Percentiles rank a stretch among this genome's conserved stretches.
Conservation (phyloP, 64 coral and sea anemone species). For the Stylophora pistillata region DNA sequence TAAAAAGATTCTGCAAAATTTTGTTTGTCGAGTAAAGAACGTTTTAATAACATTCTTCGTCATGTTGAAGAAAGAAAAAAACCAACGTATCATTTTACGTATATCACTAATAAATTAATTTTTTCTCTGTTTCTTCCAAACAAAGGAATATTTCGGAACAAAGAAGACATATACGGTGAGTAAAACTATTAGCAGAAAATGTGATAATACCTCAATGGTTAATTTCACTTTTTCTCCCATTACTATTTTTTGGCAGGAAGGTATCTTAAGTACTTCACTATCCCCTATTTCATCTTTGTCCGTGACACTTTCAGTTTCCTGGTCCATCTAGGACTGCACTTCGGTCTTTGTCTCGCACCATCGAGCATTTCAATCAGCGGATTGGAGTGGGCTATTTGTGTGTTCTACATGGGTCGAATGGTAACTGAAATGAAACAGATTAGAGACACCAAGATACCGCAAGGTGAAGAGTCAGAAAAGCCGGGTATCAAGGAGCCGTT, state of each 20-base stretch:
- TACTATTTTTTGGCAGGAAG: background rate
- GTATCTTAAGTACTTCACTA: conserved; percentile 33
- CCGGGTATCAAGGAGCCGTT: background rate
- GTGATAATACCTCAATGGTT: background rate
- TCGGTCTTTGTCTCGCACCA: conserved; percentile 30
- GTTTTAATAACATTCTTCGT: too few relatives aligned
- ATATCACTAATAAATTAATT: background rate
- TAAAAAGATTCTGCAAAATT: too few relatives aligned
- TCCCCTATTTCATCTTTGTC: conserved; percentile 63
- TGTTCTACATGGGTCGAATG: conserved; percentile 48
- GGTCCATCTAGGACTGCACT: conserved; percentile 36
- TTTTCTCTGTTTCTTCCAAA: background rate
- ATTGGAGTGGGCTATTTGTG: conserved; percentile 33
- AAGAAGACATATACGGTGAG: background rate
- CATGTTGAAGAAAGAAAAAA: too few relatives aligned
- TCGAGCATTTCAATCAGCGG: conserved; percentile 43
- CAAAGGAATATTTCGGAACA: background rate
- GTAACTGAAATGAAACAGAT: conserved; percentile 35
- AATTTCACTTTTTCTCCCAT: background rate
- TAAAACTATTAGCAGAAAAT: background rate
- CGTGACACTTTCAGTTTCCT: conserved; percentile 56
- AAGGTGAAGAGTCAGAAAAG: background rate
- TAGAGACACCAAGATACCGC: background rate
- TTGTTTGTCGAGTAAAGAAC: too few relatives aligned
- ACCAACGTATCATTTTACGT: background rate